Evolutionary conservation across 2,797 vertebrate genomes (phyloP).

Genomic region (Pagetopsis macropterus): DNA sequence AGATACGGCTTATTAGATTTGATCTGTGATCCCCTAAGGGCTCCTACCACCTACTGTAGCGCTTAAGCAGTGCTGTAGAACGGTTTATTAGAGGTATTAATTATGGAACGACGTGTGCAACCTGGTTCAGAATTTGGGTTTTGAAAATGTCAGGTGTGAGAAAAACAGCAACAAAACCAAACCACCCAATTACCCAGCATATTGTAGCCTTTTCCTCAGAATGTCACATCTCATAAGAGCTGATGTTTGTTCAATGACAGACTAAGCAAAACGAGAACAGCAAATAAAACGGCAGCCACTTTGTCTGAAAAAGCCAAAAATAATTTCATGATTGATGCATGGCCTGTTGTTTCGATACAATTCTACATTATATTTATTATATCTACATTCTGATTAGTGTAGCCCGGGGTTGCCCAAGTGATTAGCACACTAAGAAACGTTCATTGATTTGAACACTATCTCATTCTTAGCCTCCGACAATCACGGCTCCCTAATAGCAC

Average conservation of each 20-base stretch:
- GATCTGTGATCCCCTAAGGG: conserved; percentile 70
- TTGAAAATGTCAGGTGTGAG: conserved; percentile 30
- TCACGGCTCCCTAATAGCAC: conserved; percentile 41
- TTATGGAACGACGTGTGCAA: conserved; percentile 40
- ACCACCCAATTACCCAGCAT: conserved; percentile 21
- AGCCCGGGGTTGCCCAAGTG: conserved; percentile 46
- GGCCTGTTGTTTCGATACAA: conserved; percentile 52
- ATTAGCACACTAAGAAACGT: conserved; percentile 59
- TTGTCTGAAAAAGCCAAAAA: conserved; percentile 47
- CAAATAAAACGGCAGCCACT: conserved; percentile 9
- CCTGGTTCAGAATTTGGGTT: conserved; percentile 33
- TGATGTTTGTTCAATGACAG: conserved; percentile 26
- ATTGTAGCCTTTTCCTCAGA: conserved; percentile 33
- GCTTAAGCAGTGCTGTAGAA: conserved; percentile 53
- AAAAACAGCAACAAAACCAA: conserved; percentile 21
- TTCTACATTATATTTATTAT: conserved; percentile 22
- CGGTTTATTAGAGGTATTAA: conserved; percentile 68
- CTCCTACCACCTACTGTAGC: conserved; percentile 61
- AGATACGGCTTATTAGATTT: conserved; percentile 76
- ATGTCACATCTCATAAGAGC: conserved; percentile 14
- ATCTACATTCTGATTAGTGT: conserved; percentile 52
- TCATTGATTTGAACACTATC: conserved; percentile 48
- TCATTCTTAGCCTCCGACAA: conserved; percentile 42
- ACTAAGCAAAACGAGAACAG: conserved; percentile 36
- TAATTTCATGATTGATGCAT: conserved; percentile 60